These are phyloP conservation scores for Hedya salicella DNA, from an alignment of 2,888 invertebrate species.

Conservation along the genomic window DNA sequence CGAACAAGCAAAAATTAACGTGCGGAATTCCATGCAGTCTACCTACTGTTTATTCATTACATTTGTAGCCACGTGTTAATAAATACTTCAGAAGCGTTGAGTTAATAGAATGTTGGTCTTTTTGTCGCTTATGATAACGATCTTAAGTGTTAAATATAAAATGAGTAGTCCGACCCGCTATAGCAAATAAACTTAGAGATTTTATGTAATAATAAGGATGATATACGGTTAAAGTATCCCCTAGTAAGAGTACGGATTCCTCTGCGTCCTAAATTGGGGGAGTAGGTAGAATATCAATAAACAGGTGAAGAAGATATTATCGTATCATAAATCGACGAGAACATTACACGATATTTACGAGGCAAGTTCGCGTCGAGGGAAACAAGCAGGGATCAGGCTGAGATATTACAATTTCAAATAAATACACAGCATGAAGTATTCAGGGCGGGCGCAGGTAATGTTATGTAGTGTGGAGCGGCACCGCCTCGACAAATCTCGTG, in stretches of 20 bases:
- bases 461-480: slow-evolving; percentile 78
- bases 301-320: slow-evolving; percentile 66
- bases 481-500: slow-evolving; percentile 83
- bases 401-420: slow-evolving; percentile 84
- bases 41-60: slow-evolving; percentile 29
- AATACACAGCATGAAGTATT: slow-evolving; percentile 84
- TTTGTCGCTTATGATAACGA: slow-evolving; percentile 33
- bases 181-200: slow-evolving; percentile 28
- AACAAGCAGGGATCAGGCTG: slow-evolving; percentile 78
- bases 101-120: slow-evolving; percentile 37
- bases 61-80: slow-evolving; percentile 22
- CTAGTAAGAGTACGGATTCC: slow-evolving; percentile 35
- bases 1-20: slow-evolving; percentile 34
- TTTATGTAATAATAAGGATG: slow-evolving; percentile 31
- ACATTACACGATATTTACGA: slow-evolving; percentile 78
- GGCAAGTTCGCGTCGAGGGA: slow-evolving; percentile 72
- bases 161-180: slow-evolving; percentile 31
- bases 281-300: slow-evolving; percentile 43
- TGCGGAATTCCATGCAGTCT: slow-evolving; percentile 38
- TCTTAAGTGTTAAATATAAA: slow-evolving; percentile 28
- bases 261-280: slow-evolving; percentile 38
- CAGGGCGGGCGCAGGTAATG: slow-evolving; percentile 80
- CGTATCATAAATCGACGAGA: slow-evolving; percentile 75
- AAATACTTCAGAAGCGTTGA: slow-evolving; percentile 43
- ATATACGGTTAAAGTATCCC: slow-evolving; percentile 28